These are phyloP conservation scores for Upupa epops DNA, from an alignment of 2,113 vertebrate species.

Conservation along the genomic window DNA sequence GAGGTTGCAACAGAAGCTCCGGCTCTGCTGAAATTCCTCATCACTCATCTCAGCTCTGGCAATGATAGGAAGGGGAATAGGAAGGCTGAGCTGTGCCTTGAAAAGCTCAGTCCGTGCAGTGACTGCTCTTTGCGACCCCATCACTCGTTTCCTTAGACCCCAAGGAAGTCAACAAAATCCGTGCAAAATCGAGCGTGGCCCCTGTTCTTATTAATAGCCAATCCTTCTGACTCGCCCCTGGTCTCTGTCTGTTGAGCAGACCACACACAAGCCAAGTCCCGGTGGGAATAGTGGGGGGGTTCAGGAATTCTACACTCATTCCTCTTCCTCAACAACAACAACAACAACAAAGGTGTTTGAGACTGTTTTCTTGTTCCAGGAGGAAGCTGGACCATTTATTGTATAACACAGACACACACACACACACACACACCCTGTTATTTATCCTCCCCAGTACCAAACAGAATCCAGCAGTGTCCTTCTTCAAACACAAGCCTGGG, in stretches of 20 bases:
- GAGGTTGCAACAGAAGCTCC: background rate
- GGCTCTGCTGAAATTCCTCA: background rate
- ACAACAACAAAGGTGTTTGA: background rate
- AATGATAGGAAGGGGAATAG: conserved; percentile 18
- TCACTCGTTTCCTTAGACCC: background rate
- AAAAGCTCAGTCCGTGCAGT: background rate
- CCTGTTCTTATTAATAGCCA: background rate
- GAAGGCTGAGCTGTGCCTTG: background rate
- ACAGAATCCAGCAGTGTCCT: background rate
- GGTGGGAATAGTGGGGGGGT: fast-evolving
- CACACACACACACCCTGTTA: background rate
- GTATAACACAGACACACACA: background rate
- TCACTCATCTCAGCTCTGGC: background rate
- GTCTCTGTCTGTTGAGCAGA: background rate
- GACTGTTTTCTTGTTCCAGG: background rate
- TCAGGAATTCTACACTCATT: background rate
- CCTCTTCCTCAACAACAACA: background rate
- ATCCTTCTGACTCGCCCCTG: background rate
- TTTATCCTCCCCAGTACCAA: background rate
- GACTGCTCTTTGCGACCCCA: background rate
- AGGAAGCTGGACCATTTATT: background rate
- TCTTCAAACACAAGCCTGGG: background rate
- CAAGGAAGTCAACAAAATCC: background rate
- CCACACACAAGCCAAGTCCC: fast-evolving
- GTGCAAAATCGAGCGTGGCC: background rate